phyloP scores from a whole-genome alignment of 1,140 invertebrate genomes.

The Aphidius ervi region DNA sequence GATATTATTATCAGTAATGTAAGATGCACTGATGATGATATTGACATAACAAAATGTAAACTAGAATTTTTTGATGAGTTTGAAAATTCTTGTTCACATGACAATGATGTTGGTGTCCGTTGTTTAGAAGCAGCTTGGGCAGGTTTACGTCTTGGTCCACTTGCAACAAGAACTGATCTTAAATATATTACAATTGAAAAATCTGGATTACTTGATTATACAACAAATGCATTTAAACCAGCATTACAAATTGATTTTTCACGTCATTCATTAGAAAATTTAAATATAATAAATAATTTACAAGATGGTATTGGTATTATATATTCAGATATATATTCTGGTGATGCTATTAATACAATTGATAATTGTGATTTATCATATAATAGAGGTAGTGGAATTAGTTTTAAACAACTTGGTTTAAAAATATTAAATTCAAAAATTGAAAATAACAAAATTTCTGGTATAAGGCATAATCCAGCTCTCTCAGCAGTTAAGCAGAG shows the following conservation, averaged over 20 bases:
- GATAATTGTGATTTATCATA: constrained; percentile 84
- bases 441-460: constrained; percentile 81
- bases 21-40: constrained; percentile 84
- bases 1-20: constrained; percentile 82
- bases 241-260: constrained; percentile 96
- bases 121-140: constrained; percentile 92
- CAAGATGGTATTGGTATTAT: constrained; percentile 85
- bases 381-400: constrained; percentile 85
- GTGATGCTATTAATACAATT: constrained; percentile 79
- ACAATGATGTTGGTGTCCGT: constrained; percentile 81
- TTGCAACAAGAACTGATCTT: constrained; percentile 81
- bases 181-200: constrained; percentile 85
- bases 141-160: constrained; percentile 81
- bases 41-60: constrained; percentile 85
- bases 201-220: constrained; percentile 91
- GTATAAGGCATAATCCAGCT: constrained; percentile 89
- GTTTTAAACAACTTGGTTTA: constrained; percentile 82
- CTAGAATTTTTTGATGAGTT: constrained; percentile 74
- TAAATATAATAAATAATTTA: constrained; percentile 75
- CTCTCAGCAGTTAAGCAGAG: constrained; percentile 79
- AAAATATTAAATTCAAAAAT: constrained; percentile 72
- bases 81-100: constrained; percentile 85
- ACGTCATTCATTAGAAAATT: constrained; percentile 81
- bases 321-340: constrained; percentile 84
- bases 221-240: constrained; percentile 83